These are phyloP conservation scores for Corythaixoides concolor DNA, from an alignment of 2,113 vertebrate species.

Conservation along the genomic window DNA sequence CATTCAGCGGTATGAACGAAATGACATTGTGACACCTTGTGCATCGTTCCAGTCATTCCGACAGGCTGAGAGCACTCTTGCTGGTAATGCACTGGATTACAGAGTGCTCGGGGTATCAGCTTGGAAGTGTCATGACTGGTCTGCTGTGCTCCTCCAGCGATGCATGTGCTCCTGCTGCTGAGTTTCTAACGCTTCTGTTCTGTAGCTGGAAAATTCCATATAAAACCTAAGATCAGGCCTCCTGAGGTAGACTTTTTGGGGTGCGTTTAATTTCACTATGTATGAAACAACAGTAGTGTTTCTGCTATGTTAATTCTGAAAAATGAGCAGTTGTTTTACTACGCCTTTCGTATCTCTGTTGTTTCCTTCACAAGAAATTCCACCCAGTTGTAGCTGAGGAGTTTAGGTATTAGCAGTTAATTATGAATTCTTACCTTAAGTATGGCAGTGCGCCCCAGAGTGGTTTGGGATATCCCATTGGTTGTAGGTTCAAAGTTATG, in stretches of 20 bases:
- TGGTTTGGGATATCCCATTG: neutral
- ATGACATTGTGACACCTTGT: neutral
- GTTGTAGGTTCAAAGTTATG: neutral
- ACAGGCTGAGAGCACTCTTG: neutral
- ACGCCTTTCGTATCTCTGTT: neutral
- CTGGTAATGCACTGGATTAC: neutral
- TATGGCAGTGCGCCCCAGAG: neutral
- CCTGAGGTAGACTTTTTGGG: neutral
- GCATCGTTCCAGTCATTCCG: neutral
- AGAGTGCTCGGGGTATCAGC: neutral
- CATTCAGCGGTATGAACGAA: neutral
- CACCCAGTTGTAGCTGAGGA: neutral
- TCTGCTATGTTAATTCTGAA: constrained; percentile 9
- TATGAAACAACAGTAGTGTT: neutral
- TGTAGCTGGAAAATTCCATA: neutral
- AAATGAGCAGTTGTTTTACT: constrained; percentile 14
- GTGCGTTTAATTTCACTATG: neutral
- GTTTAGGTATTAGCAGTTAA: constrained; percentile 7
- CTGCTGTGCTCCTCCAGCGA: neutral
- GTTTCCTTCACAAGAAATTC: constrained; percentile 22
- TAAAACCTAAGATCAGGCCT: neutral
- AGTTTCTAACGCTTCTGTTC: neutral
- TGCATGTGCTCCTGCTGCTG: neutral
- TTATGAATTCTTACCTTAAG: constrained; percentile 45
- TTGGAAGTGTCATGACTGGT: neutral